Conservation (phyloP, 2,113 vertebrate species). For the Hippocampus barbouri region DNA sequence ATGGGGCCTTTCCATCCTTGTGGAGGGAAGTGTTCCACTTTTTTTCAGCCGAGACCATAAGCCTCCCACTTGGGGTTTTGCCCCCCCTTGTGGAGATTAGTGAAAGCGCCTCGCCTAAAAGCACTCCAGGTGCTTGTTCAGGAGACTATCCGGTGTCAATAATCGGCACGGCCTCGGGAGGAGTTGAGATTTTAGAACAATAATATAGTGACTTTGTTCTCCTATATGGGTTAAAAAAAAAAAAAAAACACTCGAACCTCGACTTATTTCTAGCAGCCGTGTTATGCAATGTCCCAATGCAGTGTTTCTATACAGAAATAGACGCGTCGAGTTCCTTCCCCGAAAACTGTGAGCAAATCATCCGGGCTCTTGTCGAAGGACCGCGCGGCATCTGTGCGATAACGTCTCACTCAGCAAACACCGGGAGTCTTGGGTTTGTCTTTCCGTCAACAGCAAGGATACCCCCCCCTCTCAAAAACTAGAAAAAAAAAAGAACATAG, state of each 20-base stretch:
- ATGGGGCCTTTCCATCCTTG: constrained; percentile 90
- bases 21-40: constrained; percentile 98
- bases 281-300: constrained; percentile 2
- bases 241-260: background rate
- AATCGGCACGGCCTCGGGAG: background rate
- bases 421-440: constrained; percentile 37
- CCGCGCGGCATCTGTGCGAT: constrained; percentile 4
- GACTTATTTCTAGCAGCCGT: constrained; percentile 2
- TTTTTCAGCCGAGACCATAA: constrained; percentile 78
- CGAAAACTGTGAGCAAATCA: constrained; percentile 1
- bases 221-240: background rate
- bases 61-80: constrained; percentile 46
- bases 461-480: background rate
- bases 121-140: constrained; percentile 25
- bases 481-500: constrained; percentile 29
- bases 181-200: background rate
- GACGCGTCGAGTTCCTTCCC: background rate
- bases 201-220: background rate
- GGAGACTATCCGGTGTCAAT: constrained; percentile 4
- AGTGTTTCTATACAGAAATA: background rate
- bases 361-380: background rate
- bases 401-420: constrained; percentile 22
- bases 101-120: constrained; percentile 26
- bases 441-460: constrained; percentile 35
- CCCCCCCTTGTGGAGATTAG: constrained; percentile 69